A percentile compares a stretch with the other conserved stretches of the same genome.
These are phyloP conservation scores for Ephydatia muelleri DNA, from an alignment of 37 sponge, comb jelly and placozoan genomes.

Conservation along the genomic window DNA sequence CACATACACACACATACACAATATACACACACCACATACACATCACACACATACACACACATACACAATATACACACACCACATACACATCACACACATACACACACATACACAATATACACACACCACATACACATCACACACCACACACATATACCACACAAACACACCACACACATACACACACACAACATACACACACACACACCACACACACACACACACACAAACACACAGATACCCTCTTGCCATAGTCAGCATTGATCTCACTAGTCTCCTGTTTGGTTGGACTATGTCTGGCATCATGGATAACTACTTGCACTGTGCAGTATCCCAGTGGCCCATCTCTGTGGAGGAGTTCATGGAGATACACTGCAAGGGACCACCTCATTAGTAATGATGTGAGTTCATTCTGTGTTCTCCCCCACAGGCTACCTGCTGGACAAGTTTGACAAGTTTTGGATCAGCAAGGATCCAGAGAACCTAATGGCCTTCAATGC, in stretches of 20 bases:
- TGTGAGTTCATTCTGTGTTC: background rate
- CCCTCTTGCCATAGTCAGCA: constrained; percentile 84
- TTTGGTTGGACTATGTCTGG: constrained; percentile 32
- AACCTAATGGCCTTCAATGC: constrained; percentile 80
- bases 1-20: constrained; percentile 10
- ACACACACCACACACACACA: background rate
- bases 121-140: no score
- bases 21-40: background rate
- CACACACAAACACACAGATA: constrained; percentile 66
- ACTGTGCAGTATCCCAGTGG: constrained; percentile 10
- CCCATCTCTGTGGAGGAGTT: constrained; percentile 25
- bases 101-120: constrained; percentile 4
- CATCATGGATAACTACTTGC: constrained; percentile 38
- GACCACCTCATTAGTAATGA: background rate
- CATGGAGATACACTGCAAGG: constrained; percentile 65
- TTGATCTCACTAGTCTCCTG: constrained; percentile 67
- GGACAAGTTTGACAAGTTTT: constrained; percentile 64
- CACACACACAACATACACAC: no score
- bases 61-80: no score
- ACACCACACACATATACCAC: no score
- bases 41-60: background rate
- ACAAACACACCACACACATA: no score
- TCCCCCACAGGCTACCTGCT: constrained; percentile 33
- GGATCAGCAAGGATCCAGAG: constrained; percentile 72
- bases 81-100: constrained; percentile 57